These are phyloP conservation scores for Zoanthus solanderi DNA, from an alignment of 92 coral and sea anemone genomes.

Conservation along the genomic window DNA sequence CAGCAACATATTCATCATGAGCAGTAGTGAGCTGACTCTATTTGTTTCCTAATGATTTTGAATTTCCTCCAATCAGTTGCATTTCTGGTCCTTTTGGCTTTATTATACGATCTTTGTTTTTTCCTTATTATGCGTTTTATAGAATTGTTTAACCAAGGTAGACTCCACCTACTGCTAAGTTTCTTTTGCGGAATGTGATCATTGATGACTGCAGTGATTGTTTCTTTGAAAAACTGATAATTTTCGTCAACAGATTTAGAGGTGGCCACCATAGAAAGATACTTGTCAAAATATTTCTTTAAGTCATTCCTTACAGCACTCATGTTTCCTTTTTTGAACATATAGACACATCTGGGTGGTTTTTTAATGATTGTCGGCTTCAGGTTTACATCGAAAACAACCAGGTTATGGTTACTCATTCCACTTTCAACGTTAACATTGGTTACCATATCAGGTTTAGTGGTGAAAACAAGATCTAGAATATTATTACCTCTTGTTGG, in stretches of 20 bases:
- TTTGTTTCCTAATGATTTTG: conserved; percentile 52
- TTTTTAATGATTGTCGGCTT: neutral
- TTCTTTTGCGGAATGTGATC: conserved; percentile 41
- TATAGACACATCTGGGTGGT: neutral
- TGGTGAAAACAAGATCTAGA: neutral
- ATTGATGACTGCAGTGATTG: conserved; percentile 30
- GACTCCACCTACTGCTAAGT: conserved; percentile 44
- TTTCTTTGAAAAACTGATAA: conserved; percentile 28
- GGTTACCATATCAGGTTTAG: neutral
- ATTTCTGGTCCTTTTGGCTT: conserved; percentile 49
- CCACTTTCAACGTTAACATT: neutral
- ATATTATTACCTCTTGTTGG: neutral
- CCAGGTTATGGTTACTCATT: neutral
- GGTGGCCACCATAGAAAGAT: neutral
- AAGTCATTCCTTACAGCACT: neutral
- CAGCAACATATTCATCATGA: conserved; percentile 54
- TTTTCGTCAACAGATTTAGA: neutral
- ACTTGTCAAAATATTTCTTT: neutral
- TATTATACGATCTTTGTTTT: conserved; percentile 48
- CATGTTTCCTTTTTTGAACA: neutral
- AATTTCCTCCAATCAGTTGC: conserved; percentile 59
- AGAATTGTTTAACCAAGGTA: conserved; percentile 50
- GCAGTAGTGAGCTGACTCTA: conserved; percentile 51
- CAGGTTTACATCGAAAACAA: neutral
- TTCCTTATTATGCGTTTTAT: conserved; percentile 43